phyloP scores from a whole-genome alignment of 2,888 invertebrate genomes.

The Thymelicus lineola region DNA sequence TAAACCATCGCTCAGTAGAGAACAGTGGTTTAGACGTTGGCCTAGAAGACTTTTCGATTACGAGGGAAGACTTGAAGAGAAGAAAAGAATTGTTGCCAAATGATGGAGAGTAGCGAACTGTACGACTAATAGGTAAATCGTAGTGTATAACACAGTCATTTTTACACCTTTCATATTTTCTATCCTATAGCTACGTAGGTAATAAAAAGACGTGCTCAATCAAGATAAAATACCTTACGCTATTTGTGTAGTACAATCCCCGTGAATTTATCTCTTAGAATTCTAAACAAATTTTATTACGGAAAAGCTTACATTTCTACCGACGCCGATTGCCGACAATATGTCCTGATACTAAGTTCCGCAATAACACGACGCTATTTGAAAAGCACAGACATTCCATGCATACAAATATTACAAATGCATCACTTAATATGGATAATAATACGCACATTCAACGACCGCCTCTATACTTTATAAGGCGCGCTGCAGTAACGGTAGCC shows the following conservation, averaged over 20 bases:
- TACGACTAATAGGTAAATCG: too few species aligned
- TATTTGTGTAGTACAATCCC: constrained; percentile 1
- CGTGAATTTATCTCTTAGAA: constrained; percentile 13
- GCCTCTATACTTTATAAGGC: constrained; percentile 51
- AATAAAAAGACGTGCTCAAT: neutral
- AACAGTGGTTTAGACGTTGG: too few species aligned
- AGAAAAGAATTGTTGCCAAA: too few species aligned
- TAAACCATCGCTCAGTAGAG: too few species aligned
- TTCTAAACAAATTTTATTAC: constrained; percentile 2
- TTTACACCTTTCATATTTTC: too few species aligned
- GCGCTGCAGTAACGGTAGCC: constrained; percentile 67
- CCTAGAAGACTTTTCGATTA: too few species aligned
- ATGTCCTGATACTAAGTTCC: constrained; percentile 22
- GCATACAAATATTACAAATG: constrained; percentile 7
- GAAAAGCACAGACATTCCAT: constrained; percentile 14
- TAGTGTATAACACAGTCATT: too few species aligned
- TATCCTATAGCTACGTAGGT: too few species aligned
- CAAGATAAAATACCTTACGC: neutral
- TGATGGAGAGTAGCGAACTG: too few species aligned
- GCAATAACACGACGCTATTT: constrained; percentile 13
- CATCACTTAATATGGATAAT: constrained; percentile 31
- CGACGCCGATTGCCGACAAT: constrained; percentile 21
- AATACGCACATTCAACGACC: constrained; percentile 18
- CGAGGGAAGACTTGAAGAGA: too few species aligned
- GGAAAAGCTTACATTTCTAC: constrained; percentile 23